Evolutionary conservation across 2,113 vertebrate genomes (phyloP).

Genomic region (Xiphorhynchus elegans): DNA sequence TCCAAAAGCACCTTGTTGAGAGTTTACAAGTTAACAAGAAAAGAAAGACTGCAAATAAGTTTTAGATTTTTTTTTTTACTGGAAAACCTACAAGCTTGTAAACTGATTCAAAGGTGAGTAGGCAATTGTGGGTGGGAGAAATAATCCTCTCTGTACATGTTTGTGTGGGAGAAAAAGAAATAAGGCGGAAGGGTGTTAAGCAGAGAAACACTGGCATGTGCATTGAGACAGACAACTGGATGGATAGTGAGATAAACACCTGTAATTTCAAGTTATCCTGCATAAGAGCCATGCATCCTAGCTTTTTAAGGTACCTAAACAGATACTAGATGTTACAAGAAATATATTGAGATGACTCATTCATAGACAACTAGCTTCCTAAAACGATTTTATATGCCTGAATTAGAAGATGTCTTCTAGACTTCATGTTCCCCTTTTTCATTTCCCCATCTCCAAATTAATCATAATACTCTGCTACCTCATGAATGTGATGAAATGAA

Average conservation of each 20-base stretch:
- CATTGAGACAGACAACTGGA: not conserved
- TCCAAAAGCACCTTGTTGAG: not conserved
- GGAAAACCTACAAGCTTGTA: not conserved
- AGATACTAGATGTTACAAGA: not conserved
- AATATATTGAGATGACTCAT: not conserved
- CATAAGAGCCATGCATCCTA: not conserved
- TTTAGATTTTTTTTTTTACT: not conserved
- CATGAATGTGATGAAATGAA: not conserved
- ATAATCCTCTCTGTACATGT: not conserved
- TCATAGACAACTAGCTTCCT: not conserved
- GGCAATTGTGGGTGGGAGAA: not conserved
- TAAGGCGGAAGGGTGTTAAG: accelerated
- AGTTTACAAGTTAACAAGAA: not conserved
- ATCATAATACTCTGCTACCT: not conserved
- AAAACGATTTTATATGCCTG: not conserved
- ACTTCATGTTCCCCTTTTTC: not conserved
- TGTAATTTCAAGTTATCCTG: not conserved
- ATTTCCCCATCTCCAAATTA: not conserved
- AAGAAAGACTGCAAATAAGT: not conserved
- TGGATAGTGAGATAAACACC: not conserved
- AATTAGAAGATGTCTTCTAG: not conserved
- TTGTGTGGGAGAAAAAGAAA: not conserved
- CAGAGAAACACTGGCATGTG: accelerated
- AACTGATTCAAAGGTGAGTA: not conserved
- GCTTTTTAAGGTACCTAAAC: not conserved